These are phyloP conservation scores for Sturnira hondurensis DNA, from an alignment of 2,113 vertebrate species.

Conservation along the genomic window DNA sequence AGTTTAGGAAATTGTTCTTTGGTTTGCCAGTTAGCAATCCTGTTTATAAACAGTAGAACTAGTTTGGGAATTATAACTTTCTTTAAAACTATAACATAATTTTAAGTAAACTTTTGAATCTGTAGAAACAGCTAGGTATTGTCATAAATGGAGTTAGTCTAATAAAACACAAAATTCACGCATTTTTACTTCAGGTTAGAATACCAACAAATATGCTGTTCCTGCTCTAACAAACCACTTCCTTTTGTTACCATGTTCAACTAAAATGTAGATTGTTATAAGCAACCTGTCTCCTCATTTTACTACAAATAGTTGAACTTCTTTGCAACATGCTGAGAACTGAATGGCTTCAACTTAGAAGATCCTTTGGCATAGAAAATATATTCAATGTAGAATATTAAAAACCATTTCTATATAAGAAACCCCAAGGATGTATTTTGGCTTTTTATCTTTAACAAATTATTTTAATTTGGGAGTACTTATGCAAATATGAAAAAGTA, in stretches of 20 bases:
- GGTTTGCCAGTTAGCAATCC: neutral
- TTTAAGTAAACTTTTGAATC: neutral
- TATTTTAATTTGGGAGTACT: conserved; percentile 61
- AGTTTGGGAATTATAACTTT: neutral
- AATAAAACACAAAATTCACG: neutral
- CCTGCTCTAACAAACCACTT: neutral
- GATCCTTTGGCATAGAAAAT: conserved; percentile 52
- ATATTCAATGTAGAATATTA: conserved; percentile 66
- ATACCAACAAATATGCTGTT: neutral
- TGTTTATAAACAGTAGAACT: conserved; percentile 13
- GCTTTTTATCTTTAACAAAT: conserved; percentile 56
- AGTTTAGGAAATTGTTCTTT: neutral
- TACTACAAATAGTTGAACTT: conserved; percentile 61
- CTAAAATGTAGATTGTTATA: conserved; percentile 8
- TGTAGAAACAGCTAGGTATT: neutral
- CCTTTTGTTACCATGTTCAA: neutral
- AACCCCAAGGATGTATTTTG: conserved; percentile 45
- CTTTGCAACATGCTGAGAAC: conserved; percentile 55
- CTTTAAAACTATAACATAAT: neutral
- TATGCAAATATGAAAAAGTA: neutral
- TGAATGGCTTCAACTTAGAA: conserved; percentile 69
- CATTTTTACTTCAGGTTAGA: conserved; percentile 26
- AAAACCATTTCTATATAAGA: conserved; percentile 58
- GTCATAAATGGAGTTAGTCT: neutral
- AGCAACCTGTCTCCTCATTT: conserved; percentile 28